phyloP scores from a whole-genome alignment of 2,888 invertebrate species.

The Hirtodrosophila confusa region DNA sequence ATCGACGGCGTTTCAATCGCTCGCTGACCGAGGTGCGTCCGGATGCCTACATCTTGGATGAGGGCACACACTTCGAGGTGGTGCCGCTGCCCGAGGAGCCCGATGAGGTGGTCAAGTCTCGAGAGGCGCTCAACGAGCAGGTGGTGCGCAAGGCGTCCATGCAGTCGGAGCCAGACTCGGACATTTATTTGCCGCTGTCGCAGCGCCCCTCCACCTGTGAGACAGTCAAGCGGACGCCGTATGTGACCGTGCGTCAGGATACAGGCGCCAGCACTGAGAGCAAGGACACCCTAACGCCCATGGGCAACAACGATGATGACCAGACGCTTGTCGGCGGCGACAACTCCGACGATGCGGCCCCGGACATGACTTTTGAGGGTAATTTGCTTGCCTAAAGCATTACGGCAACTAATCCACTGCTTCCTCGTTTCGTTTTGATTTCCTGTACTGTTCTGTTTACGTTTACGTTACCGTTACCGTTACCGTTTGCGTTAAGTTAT shows the following conservation, averaged over 20 bases:
- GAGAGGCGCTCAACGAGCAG: constrained; percentile 82
- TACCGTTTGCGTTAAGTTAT: constrained; percentile 13
- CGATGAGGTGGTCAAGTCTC: constrained; percentile 84
- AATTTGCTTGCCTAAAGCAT: constrained; percentile 36
- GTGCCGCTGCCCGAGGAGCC: constrained; percentile 89
- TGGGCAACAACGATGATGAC: constrained; percentile 83
- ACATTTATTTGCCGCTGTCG: constrained; percentile 80
- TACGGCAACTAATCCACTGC: constrained; percentile 19
- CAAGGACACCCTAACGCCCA: constrained; percentile 83
- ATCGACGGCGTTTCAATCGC: constrained; percentile 85
- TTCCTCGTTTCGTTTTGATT: constrained; percentile 11
- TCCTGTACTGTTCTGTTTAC: constrained; percentile 9
- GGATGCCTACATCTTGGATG: constrained; percentile 86
- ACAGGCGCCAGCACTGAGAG: constrained; percentile 84
- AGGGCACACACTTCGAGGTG: constrained; percentile 88
- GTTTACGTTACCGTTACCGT: constrained; percentile 7
- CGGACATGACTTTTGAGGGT: constrained; percentile 84
- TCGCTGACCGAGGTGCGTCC: constrained; percentile 88
- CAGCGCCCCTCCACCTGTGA: constrained; percentile 83
- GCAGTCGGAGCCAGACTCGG: constrained; percentile 83
- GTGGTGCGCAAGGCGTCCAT: constrained; percentile 82
- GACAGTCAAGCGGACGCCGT: constrained; percentile 82
- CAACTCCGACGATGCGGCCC: constrained; percentile 82
- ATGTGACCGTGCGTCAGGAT: constrained; percentile 83
- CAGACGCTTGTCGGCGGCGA: constrained; percentile 82